Percentiles rank a stretch among this genome's conserved stretches.
Evolutionary conservation across 2,888 invertebrate genomes (phyloP).

Genomic region (Caenorhabditis plicata): DNA sequence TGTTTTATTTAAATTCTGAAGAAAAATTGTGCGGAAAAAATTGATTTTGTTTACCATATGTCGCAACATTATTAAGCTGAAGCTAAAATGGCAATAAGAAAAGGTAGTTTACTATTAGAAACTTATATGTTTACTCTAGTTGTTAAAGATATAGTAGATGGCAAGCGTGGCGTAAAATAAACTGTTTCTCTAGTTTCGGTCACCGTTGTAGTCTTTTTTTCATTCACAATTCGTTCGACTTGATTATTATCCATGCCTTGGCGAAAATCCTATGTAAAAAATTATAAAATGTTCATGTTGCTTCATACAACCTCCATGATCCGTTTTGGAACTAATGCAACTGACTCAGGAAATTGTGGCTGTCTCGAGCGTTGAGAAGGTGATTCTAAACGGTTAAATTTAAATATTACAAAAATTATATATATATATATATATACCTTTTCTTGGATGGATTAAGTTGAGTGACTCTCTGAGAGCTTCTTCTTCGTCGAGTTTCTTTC

Average conservation of each 20-base stretch:
- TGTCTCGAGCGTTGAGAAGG: too few relatives aligned
- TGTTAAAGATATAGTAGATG: conserved; percentile 34
- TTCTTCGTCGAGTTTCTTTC: conserved; percentile 24
- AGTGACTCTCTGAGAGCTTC: conserved; percentile 19
- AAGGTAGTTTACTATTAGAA: too few relatives aligned
- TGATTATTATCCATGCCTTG: too few relatives aligned
- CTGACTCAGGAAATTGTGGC: too few relatives aligned
- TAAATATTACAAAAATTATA: too few relatives aligned
- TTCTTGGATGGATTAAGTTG: conserved; percentile 25
- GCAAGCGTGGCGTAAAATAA: conserved; percentile 41
- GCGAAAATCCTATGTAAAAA: too few relatives aligned
- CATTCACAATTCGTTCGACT: conserved; percentile 43
- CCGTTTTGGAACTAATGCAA: not conserved
- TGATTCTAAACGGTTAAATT: too few relatives aligned
- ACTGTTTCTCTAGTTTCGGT: conserved; percentile 44
- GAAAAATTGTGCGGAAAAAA: not conserved
- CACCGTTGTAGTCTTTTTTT: conserved; percentile 45
- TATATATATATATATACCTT: conserved; percentile 1
- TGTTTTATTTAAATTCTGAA: too few relatives aligned
- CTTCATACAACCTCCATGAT: not conserved
- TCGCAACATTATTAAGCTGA: too few relatives aligned
- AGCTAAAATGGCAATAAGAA: conserved; percentile 9
- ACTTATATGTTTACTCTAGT: conserved; percentile 31
- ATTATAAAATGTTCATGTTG: not conserved
- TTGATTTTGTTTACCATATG: too few relatives aligned